phyloP scores from a whole-genome alignment of 2,113 vertebrate species.

The Carassius gibelio region DNA sequence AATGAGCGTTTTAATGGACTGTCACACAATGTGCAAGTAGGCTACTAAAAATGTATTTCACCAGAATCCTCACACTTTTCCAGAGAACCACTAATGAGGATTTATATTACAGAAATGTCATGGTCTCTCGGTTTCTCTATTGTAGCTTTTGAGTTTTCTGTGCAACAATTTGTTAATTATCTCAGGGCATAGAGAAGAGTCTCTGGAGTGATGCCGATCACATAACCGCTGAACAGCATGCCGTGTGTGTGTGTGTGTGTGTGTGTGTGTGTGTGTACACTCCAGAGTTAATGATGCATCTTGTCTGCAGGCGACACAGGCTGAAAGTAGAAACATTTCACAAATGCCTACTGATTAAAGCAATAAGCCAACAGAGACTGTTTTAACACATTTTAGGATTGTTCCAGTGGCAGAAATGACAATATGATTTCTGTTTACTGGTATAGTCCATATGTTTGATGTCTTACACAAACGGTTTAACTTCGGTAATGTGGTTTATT shows the following conservation, averaged over 20 bases:
- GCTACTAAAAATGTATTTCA: neutral
- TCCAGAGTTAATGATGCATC: slow-evolving; percentile 7
- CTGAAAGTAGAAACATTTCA: slow-evolving; percentile 8
- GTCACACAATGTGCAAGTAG: neutral
- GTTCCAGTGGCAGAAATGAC: neutral
- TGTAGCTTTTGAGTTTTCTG: neutral
- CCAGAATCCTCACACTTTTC: neutral
- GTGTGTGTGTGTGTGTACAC: neutral
- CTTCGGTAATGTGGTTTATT: neutral
- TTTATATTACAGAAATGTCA: neutral
- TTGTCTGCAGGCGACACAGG: neutral
- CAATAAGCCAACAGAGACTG: neutral
- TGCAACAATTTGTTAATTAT: neutral
- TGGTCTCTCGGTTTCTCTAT: slow-evolving; percentile 2
- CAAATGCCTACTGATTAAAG: neutral
- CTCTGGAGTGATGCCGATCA: slow-evolving; percentile 13
- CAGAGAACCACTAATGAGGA: slow-evolving; percentile 3
- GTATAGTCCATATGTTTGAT: neutral
- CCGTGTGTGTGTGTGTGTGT: neutral
- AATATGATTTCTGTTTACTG: neutral
- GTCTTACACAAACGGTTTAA: neutral
- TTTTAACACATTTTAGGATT: neutral
- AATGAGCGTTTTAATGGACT: neutral
- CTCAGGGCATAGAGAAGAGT: neutral
- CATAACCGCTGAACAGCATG: slow-evolving; percentile 6